These are phyloP conservation scores for rabbit (Oryctolagus cuniculus) DNA, from an alignment of 2,113 vertebrate genomes.

Conservation along the genomic window mOryCun1.1 NC_091432.1:69315001-69315500, in stretches of 20 bases:
- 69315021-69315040: not conserved
- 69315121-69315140: not conserved
- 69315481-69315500: not conserved
- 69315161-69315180: not conserved
- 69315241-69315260: not conserved
- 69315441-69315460: not conserved
- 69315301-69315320: not conserved
- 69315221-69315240: not conserved
- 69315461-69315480: not conserved
- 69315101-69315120: not conserved
- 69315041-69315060: no score
- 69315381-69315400: not conserved
- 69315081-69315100: not conserved
- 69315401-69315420: not conserved
- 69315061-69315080: not conserved
- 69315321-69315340: not conserved
- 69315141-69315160: not conserved
- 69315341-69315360: not conserved
- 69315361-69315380: conserved; percentile 12
- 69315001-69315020: not conserved
- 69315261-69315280: no score
- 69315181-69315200: not conserved
- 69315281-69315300: not conserved
- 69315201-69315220: not conserved
- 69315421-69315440: not conserved